Conservation (phyloP, 1,140 invertebrate species). For the Gryllus bimaculatus region DNA sequence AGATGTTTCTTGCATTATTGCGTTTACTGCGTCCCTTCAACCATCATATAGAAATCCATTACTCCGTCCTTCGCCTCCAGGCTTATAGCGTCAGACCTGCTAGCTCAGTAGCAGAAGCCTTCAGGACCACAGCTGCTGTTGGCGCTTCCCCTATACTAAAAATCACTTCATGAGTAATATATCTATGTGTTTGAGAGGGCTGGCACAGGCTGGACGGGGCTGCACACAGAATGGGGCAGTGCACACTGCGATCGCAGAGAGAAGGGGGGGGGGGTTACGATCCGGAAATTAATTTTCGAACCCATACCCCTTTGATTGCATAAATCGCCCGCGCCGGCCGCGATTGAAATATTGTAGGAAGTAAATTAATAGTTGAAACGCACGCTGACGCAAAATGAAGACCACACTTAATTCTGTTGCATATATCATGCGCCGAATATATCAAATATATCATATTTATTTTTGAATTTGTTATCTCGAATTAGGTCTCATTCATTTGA, state of each 20-base stretch:
- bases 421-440: not conserved
- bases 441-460: constrained; percentile 6
- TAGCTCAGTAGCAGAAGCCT: too few relatives aligned
- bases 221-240: too few relatives aligned
- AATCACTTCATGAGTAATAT: too few relatives aligned
- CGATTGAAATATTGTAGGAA: constrained; percentile 5
- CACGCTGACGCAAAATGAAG: constrained; percentile 3
- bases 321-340: not conserved
- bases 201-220: too few relatives aligned
- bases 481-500: not conserved
- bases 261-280: not conserved
- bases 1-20: too few relatives aligned
- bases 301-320: not conserved
- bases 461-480: constrained; percentile 5
- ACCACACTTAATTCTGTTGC: not conserved
- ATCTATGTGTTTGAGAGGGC: too few relatives aligned
- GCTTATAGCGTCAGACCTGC: too few relatives aligned
- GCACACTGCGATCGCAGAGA: not conserved
- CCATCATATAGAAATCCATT: too few relatives aligned
- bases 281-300: not conserved
- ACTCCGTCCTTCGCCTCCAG: too few relatives aligned
- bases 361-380: constrained; percentile 5
- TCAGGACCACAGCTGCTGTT: too few relatives aligned
- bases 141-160: too few relatives aligned
- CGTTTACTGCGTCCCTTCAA: too few relatives aligned